Conservation (phyloP, 2,888 invertebrate species). For the Clivina fossor region DNA sequence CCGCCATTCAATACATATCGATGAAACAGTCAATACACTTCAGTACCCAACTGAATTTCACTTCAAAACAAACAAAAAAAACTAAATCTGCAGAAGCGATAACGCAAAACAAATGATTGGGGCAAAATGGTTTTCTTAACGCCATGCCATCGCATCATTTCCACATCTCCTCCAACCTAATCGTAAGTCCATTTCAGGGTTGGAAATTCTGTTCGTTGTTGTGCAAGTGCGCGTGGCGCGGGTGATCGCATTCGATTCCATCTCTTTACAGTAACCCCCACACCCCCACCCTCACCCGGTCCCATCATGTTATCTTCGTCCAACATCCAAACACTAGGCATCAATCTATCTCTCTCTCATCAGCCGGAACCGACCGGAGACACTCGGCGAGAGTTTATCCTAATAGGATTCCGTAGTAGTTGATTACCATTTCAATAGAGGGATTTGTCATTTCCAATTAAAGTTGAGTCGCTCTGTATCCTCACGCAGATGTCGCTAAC, state of each 20-base stretch:
- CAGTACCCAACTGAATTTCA: background rate
- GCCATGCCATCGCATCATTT: background rate
- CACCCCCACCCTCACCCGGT: conserved; percentile 18
- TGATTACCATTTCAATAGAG: conserved; percentile 58
- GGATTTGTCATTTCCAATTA: conserved; percentile 59
- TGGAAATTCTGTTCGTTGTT: too few species aligned
- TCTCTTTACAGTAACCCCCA: too few species aligned
- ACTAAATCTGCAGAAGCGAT: background rate
- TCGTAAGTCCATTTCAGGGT: too few species aligned
- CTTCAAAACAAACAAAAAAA: background rate
- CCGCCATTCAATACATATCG: too few species aligned
- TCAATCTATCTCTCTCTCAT: conserved; percentile 52
- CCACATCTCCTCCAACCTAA: background rate
- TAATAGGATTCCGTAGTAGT: conserved; percentile 58
- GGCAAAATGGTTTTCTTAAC: background rate
- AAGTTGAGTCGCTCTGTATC: conserved; percentile 56
- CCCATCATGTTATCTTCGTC: too few species aligned
- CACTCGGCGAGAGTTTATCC: conserved; percentile 57
- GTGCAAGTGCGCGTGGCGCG: too few species aligned
- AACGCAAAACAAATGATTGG: background rate
- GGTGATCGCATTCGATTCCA: background rate
- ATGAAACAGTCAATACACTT: background rate
- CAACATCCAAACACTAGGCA: conserved; percentile 27
- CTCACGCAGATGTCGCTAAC: conserved; percentile 44
- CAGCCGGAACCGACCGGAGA: too few species aligned